phyloP scores from a whole-genome alignment of 2,888 invertebrate genomes.

The Sympetrum striolatum region DNA sequence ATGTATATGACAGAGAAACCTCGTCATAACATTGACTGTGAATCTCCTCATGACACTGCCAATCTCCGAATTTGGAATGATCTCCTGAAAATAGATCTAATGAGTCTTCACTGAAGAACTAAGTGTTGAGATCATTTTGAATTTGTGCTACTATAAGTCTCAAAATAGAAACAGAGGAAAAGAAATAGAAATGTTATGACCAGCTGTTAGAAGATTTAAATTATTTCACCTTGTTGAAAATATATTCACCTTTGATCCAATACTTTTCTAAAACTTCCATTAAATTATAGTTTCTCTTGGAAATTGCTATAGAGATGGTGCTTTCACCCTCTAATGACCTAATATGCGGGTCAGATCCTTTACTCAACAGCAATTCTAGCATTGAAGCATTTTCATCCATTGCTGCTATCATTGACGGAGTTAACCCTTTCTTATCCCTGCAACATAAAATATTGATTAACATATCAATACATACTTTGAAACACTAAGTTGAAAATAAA shows the following conservation, averaged over 20 bases:
- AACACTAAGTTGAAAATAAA: neutral
- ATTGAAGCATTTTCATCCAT: neutral
- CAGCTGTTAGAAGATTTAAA: no score
- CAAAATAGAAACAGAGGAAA: no score
- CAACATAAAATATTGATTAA: neutral
- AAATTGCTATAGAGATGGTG: neutral
- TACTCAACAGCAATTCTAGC: conserved; percentile 5
- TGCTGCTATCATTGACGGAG: neutral
- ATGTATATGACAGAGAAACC: no score
- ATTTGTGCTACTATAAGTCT: no score
- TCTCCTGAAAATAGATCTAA: no score
- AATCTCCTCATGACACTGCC: no score
- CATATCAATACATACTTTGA: neutral
- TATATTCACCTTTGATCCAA: neutral
- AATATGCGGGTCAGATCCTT: neutral
- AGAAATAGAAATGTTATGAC: no score
- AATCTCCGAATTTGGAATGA: no score
- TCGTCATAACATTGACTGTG: no score
- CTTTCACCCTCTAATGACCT: neutral
- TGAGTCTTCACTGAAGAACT: no score
- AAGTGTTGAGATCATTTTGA: no score
- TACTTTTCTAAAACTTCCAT: neutral
- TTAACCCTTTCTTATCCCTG: neutral
- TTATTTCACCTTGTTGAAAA: neutral
- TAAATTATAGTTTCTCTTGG: neutral